Conservation (phyloP, 2,113 vertebrate genomes). For the Podarcis raffonei region DNA sequence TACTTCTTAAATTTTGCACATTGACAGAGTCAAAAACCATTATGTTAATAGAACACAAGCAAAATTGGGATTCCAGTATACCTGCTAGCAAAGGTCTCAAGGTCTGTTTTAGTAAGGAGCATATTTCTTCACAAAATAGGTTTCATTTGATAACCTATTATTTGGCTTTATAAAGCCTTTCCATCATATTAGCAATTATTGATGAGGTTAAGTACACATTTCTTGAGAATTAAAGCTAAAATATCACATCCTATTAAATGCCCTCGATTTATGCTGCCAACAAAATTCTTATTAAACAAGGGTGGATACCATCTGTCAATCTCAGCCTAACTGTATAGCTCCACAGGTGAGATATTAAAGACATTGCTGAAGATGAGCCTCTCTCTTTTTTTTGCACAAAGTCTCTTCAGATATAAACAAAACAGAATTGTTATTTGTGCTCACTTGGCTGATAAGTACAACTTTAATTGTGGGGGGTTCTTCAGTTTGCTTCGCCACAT, state of each 20-base stretch:
- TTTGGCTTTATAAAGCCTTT: not conserved
- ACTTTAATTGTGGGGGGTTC: conserved; percentile 50
- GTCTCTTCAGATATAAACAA: conserved; percentile 18
- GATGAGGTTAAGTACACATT: not conserved
- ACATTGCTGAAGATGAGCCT: not conserved
- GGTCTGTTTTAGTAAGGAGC: not conserved
- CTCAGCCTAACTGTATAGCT: conserved; percentile 4
- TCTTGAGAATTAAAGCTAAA: not conserved
- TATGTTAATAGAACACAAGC: not conserved
- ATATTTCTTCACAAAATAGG: not conserved
- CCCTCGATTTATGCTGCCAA: not conserved
- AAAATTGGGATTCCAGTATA: not conserved
- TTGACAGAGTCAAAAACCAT: not conserved
- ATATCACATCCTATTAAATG: conserved; percentile 17
- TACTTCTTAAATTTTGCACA: not conserved
- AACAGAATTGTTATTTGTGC: conserved; percentile 51
- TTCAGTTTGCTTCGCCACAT: conserved; percentile 61
- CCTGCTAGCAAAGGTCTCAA: not conserved
- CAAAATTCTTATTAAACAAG: conserved; percentile 20
- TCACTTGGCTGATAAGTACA: conserved; percentile 47
- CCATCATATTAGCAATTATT: not conserved
- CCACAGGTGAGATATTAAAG: conserved; percentile 22
- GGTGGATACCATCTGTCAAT: conserved; percentile 39
- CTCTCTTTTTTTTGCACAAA: conserved; percentile 18
- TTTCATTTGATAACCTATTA: not conserved